These are phyloP conservation scores for Ptychochromis oligacanthus DNA, from an alignment of 2,113 vertebrate species.

Conservation along the genomic window DNA sequence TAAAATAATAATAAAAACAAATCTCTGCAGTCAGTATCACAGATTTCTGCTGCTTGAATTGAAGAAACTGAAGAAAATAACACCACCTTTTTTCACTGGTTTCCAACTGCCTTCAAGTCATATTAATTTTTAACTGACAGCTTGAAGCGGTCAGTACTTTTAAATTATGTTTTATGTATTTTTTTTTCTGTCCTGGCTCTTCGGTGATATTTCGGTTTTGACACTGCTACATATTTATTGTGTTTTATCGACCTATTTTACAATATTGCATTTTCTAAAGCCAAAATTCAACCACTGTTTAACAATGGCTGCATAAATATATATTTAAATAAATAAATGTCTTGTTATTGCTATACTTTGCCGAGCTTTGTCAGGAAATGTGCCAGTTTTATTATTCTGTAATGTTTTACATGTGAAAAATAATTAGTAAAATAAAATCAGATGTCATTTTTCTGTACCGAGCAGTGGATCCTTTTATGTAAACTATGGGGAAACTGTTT, in stretches of 20 bases:
- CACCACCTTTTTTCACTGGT: no score
- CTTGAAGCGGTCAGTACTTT: neutral
- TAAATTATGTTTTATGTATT: rapidly evolving
- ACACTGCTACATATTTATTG: neutral
- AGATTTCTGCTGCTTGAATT: neutral
- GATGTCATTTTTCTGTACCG: neutral
- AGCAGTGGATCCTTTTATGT: neutral
- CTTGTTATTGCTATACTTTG: neutral
- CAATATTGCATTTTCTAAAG: neutral
- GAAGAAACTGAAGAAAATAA: no score
- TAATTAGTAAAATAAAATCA: neutral
- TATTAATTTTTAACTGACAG: neutral
- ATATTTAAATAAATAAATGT: no score
- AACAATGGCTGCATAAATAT: neutral
- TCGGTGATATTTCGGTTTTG: neutral
- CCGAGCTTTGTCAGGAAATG: neutral
- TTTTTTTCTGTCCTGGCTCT: no score
- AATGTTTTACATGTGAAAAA: neutral
- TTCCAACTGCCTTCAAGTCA: neutral
- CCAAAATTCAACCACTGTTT: neutral
- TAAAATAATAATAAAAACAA: rapidly evolving
- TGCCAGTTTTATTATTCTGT: neutral
- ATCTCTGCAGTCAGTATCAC: neutral
- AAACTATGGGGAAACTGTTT: neutral
- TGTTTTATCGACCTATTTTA: neutral